Evolutionary conservation across 2,888 invertebrate genomes (phyloP).

Genomic region (Metopia argyrocephala): DNA sequence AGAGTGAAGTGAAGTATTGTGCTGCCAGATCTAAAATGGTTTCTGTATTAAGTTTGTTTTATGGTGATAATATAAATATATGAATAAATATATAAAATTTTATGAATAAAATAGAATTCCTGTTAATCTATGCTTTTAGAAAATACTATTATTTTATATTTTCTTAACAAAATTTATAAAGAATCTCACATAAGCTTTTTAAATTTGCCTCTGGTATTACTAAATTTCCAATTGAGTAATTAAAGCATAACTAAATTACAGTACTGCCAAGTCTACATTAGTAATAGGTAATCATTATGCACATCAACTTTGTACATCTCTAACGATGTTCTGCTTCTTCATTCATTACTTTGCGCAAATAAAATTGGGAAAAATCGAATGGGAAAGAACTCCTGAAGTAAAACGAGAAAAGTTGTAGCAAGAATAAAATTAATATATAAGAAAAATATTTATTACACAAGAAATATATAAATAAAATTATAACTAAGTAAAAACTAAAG

Average conservation of each 20-base stretch:
- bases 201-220: slow-evolving; percentile 18
- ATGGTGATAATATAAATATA: too few relatives aligned
- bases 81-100: too few relatives aligned
- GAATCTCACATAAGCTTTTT: too few relatives aligned
- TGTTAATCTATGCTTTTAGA: too few relatives aligned
- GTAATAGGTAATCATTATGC: slow-evolving; percentile 1
- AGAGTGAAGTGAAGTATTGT: background rate
- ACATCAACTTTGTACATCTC: slow-evolving; percentile 11
- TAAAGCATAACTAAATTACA: background rate
- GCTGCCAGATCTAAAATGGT: slow-evolving; percentile 12
- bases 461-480: background rate
- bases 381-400: slow-evolving; percentile 57
- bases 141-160: too few relatives aligned
- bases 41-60: too few relatives aligned
- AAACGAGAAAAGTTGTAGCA: slow-evolving; percentile 29
- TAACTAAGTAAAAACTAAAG: background rate
- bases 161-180: too few relatives aligned
- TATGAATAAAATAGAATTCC: too few relatives aligned
- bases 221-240: background rate
- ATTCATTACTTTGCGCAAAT: slow-evolving; percentile 55
- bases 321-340: slow-evolving; percentile 43
- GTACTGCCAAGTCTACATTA: slow-evolving; percentile 34
- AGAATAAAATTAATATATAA: slow-evolving; percentile 7
- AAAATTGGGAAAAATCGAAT: slow-evolving; percentile 66
- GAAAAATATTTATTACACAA: slow-evolving; percentile 43